Evolutionary conservation across 2,113 vertebrate genomes (phyloP).

Genomic region (Ifrita kowaldi): DNA sequence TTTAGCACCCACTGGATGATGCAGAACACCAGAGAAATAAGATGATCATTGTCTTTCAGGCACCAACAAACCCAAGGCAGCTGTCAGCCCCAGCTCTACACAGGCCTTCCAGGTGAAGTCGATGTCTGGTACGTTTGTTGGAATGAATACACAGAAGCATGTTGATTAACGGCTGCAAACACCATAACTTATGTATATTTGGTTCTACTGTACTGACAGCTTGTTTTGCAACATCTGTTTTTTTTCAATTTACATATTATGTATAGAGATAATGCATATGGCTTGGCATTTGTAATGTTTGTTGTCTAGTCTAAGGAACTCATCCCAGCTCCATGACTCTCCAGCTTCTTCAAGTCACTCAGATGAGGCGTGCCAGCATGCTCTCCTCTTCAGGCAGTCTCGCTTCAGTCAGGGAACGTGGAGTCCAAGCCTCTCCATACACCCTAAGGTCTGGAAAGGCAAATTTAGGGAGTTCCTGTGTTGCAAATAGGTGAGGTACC

Average conservation of each 20-base stretch:
- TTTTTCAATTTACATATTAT: background rate
- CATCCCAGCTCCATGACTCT: background rate
- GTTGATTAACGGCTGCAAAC: background rate
- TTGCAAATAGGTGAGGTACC: background rate
- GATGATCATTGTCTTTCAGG: background rate
- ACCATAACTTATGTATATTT: background rate
- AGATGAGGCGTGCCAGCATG: background rate
- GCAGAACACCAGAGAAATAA: background rate
- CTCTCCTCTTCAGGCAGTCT: background rate
- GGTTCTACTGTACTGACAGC: background rate
- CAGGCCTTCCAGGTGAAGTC: background rate
- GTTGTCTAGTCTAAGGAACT: background rate
- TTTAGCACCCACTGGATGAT: background rate
- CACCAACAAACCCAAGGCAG: background rate
- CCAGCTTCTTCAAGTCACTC: background rate
- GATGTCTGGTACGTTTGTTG: background rate
- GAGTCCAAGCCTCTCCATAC: background rate
- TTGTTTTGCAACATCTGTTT: background rate
- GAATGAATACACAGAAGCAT: background rate
- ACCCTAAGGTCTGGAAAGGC: background rate
- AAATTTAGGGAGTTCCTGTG: background rate
- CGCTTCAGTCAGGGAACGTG: fast-evolving
- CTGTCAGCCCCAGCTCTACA: background rate
- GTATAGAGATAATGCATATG: background rate
- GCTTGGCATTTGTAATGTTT: background rate